Base-by-base conservation (phyloP, 2,797 vertebrate species). In the Tapirus indicus region DNA sequence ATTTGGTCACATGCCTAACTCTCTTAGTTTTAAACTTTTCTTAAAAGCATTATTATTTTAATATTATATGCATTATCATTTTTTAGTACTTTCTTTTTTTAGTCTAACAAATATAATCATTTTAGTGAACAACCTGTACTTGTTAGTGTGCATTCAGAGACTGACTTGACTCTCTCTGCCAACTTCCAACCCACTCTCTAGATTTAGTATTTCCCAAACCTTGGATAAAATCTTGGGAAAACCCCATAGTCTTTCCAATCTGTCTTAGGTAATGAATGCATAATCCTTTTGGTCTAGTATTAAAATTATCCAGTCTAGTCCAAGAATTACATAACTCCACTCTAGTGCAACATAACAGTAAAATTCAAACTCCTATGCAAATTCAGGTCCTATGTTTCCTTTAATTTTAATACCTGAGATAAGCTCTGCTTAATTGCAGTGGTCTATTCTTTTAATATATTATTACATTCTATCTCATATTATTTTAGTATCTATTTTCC, bases 31-130 rank as follows among this genome's bases (percentile, higher is more conserved):
- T 60, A 83, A 38, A 35, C 83, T 89, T 85, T 85, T 88, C 62
- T 86, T 91, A 78, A 93, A 95, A 89, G 29, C 87, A 82, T 47
- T 77, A 84, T n/a, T 87, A 18, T 49, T 93, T 96, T 69, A 91
- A 74, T 64, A 77, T 29, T 52, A 79, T 88, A 41, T 27, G 68
- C 7, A 84, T 0, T 72, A 88, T 74, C 21, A 62, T 16, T 91
- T 66, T 78, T 82, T n/a, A 82, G 25, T 32, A 49, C 25, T 32
- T 88, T 60, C 3, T 52, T 64, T 82, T 84, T 86, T 79, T 52
- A 52, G 16, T 72, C 69, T 77, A 83, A 95, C 11, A 85, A 66
- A 72, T 60, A 6, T 47, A 86, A 93, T 52, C 4, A 83, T 56
- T 78, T 54, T 74, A 56, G 14, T 80, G 38, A 88, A 69, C 18